A percentile compares a stretch with the other conserved stretches of the same genome.
These are phyloP conservation scores for Pachycephus smyrnensis DNA, from an alignment of 2,888 invertebrate genomes.

Conservation along the genomic window DNA sequence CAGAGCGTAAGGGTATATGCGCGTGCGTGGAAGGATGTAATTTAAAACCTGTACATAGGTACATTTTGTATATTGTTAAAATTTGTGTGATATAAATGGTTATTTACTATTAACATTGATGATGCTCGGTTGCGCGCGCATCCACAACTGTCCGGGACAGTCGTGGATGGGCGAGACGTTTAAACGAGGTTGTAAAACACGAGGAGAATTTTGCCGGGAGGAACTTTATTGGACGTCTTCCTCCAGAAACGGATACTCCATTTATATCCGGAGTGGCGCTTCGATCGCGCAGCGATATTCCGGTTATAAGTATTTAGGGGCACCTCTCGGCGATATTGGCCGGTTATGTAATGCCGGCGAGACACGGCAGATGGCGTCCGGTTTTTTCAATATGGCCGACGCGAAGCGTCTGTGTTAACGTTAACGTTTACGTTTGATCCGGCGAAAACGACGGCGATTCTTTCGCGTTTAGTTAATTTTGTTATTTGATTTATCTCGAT, in stretches of 20 bases:
- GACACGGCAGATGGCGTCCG: neutral
- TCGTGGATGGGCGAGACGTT: neutral
- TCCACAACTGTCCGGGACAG: slow-evolving; percentile 1
- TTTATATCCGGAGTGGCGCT: slow-evolving; percentile 3
- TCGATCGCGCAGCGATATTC: neutral
- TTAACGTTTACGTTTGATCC: neutral
- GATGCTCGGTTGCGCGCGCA: slow-evolving; percentile 11
- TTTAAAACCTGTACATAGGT: slow-evolving; percentile 66
- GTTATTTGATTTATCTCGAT: slow-evolving; percentile 66
- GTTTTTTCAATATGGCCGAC: neutral
- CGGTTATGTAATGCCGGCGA: neutral
- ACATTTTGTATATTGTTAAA: slow-evolving; percentile 68
- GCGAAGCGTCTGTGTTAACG: neutral
- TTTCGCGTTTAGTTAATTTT: slow-evolving; percentile 66
- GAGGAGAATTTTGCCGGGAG: neutral
- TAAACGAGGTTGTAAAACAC: slow-evolving; percentile 5
- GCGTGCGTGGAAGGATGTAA: slow-evolving; percentile 56
- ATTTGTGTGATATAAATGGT: slow-evolving; percentile 68
- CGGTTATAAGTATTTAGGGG: neutral
- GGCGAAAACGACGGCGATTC: slow-evolving; percentile 34
- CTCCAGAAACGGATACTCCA: neutral
- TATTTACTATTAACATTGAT: slow-evolving; percentile 56
- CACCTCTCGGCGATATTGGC: neutral
- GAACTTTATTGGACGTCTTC: neutral
- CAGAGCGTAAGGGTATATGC: slow-evolving; percentile 9